Evolutionary conservation across 2,888 invertebrate species (phyloP), one percentile per base, ranked within the genome.

Genomic region (Bugulina stolonifera): DNA sequence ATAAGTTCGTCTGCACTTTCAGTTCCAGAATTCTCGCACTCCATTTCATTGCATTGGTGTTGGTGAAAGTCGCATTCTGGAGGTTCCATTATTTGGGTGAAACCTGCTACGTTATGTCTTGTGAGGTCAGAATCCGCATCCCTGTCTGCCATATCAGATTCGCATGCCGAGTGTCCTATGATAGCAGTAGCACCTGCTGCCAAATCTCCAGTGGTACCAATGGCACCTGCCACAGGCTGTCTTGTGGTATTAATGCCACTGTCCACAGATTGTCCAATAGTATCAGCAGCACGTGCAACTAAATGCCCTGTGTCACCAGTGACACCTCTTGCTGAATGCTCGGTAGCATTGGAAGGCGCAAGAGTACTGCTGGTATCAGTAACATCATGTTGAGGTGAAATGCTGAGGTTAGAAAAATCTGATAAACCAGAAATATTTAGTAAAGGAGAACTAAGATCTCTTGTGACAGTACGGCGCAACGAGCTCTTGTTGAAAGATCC

Each of bases 401-500:
- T n/a, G n/a, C n/a, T n/a, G n/a, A n/a, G n/a, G n/a, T n/a, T n/a
- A n/a, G n/a, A n/a, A n/a, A n/a, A n/a, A n/a, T n/a, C n/a, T n/a
- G n/a, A n/a, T n/a, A n/a, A n/a, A n/a, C n/a, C n/a, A n/a, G 14
- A n/a, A 32, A 64, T 25, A 34, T 64, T 27, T 14, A 64, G 64
- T 32, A 64, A 34, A 32, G 64, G 64, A 10, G 64, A 22, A 64
- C 64, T 64, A 14, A 27, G 64, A 32, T 64, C 64, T 64, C 64
- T 64, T 29, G 64, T 64, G 32, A 64, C n/a, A 32, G 34, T 64
- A 14, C 34, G 29, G 22, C 27, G 22, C 32, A 64, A 27, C 14
- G 64, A 64, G 14, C 54, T 69, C 72, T 72, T 73, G 57, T 75
- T 72, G 54, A 76, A 76, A 0, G 71, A 43, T 55, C 71, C 55